phyloP scores from a whole-genome alignment of 2,113 vertebrate genomes.

The Scolopax mira region DNA sequence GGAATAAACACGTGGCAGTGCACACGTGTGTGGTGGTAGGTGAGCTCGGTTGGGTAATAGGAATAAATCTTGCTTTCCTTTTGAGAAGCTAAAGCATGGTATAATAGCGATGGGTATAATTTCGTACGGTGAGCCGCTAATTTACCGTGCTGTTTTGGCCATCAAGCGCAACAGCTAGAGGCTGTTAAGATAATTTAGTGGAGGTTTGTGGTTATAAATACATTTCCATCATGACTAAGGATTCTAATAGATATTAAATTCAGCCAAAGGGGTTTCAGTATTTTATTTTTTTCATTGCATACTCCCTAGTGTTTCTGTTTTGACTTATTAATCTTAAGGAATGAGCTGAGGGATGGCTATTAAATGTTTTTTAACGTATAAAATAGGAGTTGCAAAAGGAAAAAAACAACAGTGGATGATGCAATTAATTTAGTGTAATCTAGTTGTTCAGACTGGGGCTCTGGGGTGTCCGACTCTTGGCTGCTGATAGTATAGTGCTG shows the following conservation, averaged over 20 bases:
- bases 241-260: conserved; percentile 36
- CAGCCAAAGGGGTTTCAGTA: background rate
- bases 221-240: conserved; percentile 52
- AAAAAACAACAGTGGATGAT: background rate
- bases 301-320: conserved; percentile 24
- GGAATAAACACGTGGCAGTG: background rate
- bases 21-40: background rate
- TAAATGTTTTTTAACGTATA: background rate
- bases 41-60: background rate
- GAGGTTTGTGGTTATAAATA: conserved; percentile 56
- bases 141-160: conserved; percentile 24
- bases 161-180: conserved; percentile 15
- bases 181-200: conserved; percentile 54
- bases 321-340: conserved; percentile 17
- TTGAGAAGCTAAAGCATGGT: background rate
- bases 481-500: background rate
- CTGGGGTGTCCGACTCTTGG: background rate
- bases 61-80: background rate
- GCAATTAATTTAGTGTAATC: background rate
- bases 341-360: background rate
- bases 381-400: background rate
- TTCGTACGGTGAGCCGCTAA: background rate
- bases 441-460: background rate
- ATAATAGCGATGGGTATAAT: background rate
- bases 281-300: background rate